Conservation (phyloP, 2,113 vertebrate genomes). For the Poecilia latipinna region DNA sequence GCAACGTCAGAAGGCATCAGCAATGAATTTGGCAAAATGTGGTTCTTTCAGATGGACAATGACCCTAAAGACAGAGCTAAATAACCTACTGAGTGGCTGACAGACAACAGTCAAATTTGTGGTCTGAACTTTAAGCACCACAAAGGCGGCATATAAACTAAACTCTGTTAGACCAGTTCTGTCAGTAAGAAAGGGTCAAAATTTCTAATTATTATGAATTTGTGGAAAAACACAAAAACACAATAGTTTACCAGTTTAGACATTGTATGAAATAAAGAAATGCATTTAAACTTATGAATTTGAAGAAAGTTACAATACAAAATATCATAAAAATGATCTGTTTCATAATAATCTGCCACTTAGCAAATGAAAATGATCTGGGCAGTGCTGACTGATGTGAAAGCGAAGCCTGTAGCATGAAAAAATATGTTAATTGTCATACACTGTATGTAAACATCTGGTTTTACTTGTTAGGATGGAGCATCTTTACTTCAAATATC, state of each 20-base stretch:
- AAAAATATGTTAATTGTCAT: too few species aligned
- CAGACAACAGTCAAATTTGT: not conserved
- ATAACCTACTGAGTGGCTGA: not conserved
- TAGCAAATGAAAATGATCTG: too few species aligned
- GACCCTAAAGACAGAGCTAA: not conserved
- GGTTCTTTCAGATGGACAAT: too few species aligned
- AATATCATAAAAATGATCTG: not conserved
- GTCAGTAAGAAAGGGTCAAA: not conserved
- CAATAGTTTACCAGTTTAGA: not conserved
- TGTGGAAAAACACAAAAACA: not conserved
- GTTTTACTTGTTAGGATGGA: too few species aligned
- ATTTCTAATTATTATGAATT: not conserved
- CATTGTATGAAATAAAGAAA: not conserved
- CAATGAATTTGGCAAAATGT: not conserved
- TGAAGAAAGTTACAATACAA: not conserved
- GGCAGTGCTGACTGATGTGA: too few species aligned
- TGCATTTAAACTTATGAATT: not conserved
- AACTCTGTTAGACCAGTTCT: not conserved
- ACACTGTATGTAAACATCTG: too few species aligned
- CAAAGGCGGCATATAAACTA: not conserved
- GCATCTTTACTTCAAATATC: too few species aligned
- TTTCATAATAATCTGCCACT: not conserved
- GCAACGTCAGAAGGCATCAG: not conserved
- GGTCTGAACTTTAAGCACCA: not conserved
- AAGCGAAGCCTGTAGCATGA: too few species aligned